These are phyloP conservation scores for Meda fulgida DNA, from an alignment of 2,797 vertebrate genomes.

Conservation along the genomic window DNA sequence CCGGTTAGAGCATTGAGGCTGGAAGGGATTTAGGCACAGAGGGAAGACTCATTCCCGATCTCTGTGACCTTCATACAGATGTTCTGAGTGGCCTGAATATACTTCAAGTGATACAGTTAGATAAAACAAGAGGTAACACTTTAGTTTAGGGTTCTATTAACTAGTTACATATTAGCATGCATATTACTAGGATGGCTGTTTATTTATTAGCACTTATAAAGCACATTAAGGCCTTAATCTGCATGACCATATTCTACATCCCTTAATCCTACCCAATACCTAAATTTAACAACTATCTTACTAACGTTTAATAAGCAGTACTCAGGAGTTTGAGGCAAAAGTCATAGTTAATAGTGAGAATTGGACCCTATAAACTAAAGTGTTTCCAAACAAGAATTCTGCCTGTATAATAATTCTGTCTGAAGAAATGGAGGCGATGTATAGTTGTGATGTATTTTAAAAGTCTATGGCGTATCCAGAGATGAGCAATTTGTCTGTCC, in stretches of 20 bases:
- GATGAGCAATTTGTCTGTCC: neutral
- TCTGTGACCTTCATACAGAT: slow-evolving; percentile 44
- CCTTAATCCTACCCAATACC: no score
- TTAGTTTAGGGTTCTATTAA: no score
- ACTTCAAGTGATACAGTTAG: neutral
- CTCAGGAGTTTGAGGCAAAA: no score
- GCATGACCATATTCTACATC: no score
- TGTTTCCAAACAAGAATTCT: neutral
- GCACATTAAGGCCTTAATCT: no score
- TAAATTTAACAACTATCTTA: no score
- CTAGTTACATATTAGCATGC: no score
- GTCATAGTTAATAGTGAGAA: no score
- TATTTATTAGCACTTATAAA: no score
- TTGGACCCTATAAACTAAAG: no score
- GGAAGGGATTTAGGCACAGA: slow-evolving; percentile 19
- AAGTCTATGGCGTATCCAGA: neutral
- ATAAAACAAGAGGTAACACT: neutral
- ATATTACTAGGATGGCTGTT: no score
- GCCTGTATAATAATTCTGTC: neutral
- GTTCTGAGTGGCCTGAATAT: neutral
- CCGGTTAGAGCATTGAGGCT: slow-evolving; percentile 43
- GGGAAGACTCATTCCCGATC: slow-evolving; percentile 14
- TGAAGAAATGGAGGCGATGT: neutral
- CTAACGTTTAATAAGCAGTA: no score
- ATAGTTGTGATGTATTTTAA: neutral